phyloP scores from a whole-genome alignment of 2,113 vertebrate genomes.

The Siniperca knerii region DNA sequence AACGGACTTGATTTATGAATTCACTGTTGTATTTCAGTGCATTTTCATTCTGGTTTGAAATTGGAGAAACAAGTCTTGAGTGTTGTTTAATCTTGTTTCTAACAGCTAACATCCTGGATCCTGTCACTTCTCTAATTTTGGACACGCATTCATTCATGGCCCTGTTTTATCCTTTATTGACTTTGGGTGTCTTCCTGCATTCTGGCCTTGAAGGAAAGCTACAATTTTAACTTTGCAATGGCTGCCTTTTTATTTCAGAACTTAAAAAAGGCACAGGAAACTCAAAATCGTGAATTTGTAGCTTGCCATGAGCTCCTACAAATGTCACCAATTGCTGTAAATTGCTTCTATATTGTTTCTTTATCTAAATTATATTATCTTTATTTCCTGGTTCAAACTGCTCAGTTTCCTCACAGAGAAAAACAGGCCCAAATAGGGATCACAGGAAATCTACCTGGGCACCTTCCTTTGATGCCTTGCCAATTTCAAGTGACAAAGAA shows the following conservation, averaged over 20 bases:
- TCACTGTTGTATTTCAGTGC: too few relatives aligned
- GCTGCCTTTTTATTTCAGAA: not conserved
- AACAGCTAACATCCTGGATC: too few relatives aligned
- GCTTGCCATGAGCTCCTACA: not conserved
- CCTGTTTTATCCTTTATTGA: not conserved
- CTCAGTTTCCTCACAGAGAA: not conserved
- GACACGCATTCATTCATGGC: too few relatives aligned
- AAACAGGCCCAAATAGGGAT: not conserved
- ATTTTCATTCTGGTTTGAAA: not conserved
- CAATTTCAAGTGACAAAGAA: too few relatives aligned
- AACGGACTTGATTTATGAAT: not conserved
- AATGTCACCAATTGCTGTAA: not conserved
- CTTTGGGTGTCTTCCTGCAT: not conserved
- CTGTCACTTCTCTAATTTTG: too few relatives aligned
- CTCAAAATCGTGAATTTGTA: too few relatives aligned
- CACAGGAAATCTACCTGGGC: too few relatives aligned
- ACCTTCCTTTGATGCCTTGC: too few relatives aligned
- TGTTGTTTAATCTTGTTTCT: not conserved
- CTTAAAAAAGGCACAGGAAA: too few relatives aligned
- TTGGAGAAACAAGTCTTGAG: not conserved
- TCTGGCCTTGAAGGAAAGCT: not conserved
- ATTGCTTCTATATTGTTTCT: not conserved
- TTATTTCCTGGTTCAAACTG: not conserved
- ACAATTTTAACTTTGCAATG: not conserved
- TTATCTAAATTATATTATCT: not conserved